Base-by-base conservation (phyloP, 2,797 vertebrate genomes). In the Hydrolagus colliei region DNA sequence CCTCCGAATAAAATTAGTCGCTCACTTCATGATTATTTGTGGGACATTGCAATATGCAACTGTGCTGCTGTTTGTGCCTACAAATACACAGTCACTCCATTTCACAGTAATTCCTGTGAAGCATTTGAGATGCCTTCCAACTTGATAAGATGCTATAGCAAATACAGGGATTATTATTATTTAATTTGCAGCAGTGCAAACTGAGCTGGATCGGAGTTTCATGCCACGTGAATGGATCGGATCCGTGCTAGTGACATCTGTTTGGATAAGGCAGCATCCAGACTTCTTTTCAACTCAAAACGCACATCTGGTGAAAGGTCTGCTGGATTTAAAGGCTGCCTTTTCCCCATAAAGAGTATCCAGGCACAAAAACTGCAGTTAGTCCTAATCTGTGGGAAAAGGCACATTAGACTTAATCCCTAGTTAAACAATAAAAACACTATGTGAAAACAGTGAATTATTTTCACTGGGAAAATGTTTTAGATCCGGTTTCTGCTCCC, bases 331-430 rank as follows among this genome's bases (percentile, higher is more conserved):
- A 68, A 67, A 8, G 9, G 4, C 63, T 27, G 41, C 14, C 18
- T 16, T 67, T 82, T 80, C 61, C 41, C 12, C 22, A 80, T 80
- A 27, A 16, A 16, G 13, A 16, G 27, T 18, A 32, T 71, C 9
- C 20, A 63, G 27, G 27, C 79, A 82, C 68, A 68, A 32, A 82
- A 3, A 82, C 41, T 82, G 63, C 65, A 35, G 65, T 62, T 82
- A 68, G 35, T 68, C 7, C 14, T 9, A 9, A 14, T 68, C 63
- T 14, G 18, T 82, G 63, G 61, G 10, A 16, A 67, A 35, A 12
- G 2, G 12, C 6, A 11, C 35, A 1, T 67, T 27, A 35, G 9
- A 22, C 9, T 68, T 82, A 59, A 67, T 27, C 13, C 68, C 73
- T 18, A 82, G 67, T 82, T 68, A 41, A 9, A 41, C 62, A 27